phyloP scores from a whole-genome alignment of 2,888 invertebrate genomes.

The Sussaba pulchella region DNA sequence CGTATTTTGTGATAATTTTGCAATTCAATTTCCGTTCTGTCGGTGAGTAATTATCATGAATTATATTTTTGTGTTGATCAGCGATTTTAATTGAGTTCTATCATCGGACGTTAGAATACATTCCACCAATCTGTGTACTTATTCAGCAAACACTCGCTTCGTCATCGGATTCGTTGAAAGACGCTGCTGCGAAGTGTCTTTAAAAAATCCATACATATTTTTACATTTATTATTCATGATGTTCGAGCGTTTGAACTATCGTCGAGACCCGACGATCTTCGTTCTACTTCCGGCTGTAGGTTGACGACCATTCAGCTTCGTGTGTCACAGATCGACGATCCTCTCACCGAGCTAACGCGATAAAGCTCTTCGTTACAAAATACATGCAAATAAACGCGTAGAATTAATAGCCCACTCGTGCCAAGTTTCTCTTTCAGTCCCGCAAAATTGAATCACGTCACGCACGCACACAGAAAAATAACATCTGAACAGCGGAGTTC shows the following conservation, averaged over 20 bases:
- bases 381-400: slow-evolving; percentile 58
- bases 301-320: background rate
- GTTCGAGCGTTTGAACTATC: background rate
- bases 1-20: too few species aligned
- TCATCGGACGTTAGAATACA: too few species aligned
- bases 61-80: too few species aligned
- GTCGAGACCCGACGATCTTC: slow-evolving; percentile 18
- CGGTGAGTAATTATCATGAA: too few species aligned
- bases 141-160: too few species aligned
- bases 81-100: too few species aligned
- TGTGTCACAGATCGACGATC: background rate
- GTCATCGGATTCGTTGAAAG: too few species aligned
- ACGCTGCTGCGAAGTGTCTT: too few species aligned
- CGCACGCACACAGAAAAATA: background rate
- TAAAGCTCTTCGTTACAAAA: slow-evolving; percentile 42
- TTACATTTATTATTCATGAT: background rate
- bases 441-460: slow-evolving; percentile 5
- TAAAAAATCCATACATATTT: background rate
- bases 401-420: slow-evolving; percentile 46
- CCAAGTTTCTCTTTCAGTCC: slow-evolving; percentile 54
- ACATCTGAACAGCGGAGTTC: background rate
- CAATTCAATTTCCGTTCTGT: too few species aligned
- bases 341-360: slow-evolving; percentile 35
- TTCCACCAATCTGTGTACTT: too few species aligned
- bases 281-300: slow-evolving; percentile 21